Evolutionary conservation across 2,113 vertebrate species (phyloP), one percentile per base, ranked within the genome.

Genomic region (Fregata magnificens): DNA sequence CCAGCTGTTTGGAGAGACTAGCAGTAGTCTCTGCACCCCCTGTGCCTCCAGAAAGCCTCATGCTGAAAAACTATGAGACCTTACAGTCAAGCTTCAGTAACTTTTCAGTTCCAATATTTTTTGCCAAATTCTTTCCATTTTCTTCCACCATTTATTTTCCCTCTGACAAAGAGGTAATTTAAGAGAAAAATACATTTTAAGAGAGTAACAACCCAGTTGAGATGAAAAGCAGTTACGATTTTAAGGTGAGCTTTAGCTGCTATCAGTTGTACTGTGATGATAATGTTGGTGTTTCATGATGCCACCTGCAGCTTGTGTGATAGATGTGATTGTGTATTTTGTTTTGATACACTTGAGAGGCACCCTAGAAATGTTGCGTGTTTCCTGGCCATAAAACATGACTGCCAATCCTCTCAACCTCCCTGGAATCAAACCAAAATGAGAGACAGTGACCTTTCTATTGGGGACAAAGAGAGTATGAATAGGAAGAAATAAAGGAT

Each of bases 221-320:
- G 88, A 86, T 72, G 77, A 93, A 92, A 84, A 89, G 45, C 78
- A 86, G 70, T 82, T 91, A 31, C 4, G 44, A 85, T 94, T 91
- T 82, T n/a, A 72, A 84, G 70, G 56, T 76, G 78, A 89, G 40
- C 38, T 89, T 69, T 65, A 89, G 86, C 70, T 89, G 82, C 69
- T 87, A 15, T 84, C 80, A 69, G 21, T 65, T 69, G 73, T 53
- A n/a, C 86, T 76, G 83, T 38, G 86, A 82, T 66, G 77, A 79
- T 79, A 89, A 95, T 62, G 40, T 45, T 69, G 80, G 58, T 95
- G 91, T 50, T 89, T 87, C 91, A 45, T n/a, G 81, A 62, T 61
- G 49, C 81, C 93, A 89, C 88, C 93, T 82, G 83, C 86, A 95
- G 96, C 73, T 88, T 16, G 16, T 62, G 70, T 42, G 91, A 96